Base-by-base conservation (phyloP, 2,113 vertebrate species). In the Etheostoma spectabile region DNA sequence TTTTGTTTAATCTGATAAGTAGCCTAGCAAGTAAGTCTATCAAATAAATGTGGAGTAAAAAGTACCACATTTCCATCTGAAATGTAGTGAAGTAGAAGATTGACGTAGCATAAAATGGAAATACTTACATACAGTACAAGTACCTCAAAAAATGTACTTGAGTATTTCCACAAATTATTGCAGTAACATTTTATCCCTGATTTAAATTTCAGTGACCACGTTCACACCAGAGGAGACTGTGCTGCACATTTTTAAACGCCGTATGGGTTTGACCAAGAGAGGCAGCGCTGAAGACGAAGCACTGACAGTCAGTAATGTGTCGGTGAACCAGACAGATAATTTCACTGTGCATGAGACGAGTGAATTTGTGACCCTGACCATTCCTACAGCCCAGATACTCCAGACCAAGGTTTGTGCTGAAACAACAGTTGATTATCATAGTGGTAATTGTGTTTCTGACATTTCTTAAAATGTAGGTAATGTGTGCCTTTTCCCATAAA, bases 221-320 rank as follows among this genome's bases (percentile, higher is more conserved):
- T 89, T 72, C 19, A 59, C 83, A 8, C 86, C 85, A 51, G 78
- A 89, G 2, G 83, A 92, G 64, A 91, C 92, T 16, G 81, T 86
- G 3, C 63, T 95, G 52, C 85, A 91, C 66, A 92, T 94, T 83
- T 93, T 94, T 68, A 95, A 94, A 85, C 87, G 89, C 0, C 88
- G 80, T 22, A 90, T 91, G 89, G 94, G 93, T 49, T 78, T 95
- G 82, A 94, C 93, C 42, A 91, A 90, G 80, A 92, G 94, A 86
- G 93, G 93, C 10, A 81, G 85, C 19, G 2, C 24, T 27, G 60
- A 61, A 7, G 56, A 60, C 5, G 89, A 93, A 57, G 72, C 30
- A 13, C 86, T 94, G 74, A 91, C 90, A 7, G 65, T 93, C 52
- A 91, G 70, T 8, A 55, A 76, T 24, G 80, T 95, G 84, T 62